Percentiles rank a stretch among this genome's conserved stretches.
These are phyloP conservation scores for Euthynnus affinis DNA, from an alignment of 2,797 vertebrate genomes.

Conservation along the genomic window DNA sequence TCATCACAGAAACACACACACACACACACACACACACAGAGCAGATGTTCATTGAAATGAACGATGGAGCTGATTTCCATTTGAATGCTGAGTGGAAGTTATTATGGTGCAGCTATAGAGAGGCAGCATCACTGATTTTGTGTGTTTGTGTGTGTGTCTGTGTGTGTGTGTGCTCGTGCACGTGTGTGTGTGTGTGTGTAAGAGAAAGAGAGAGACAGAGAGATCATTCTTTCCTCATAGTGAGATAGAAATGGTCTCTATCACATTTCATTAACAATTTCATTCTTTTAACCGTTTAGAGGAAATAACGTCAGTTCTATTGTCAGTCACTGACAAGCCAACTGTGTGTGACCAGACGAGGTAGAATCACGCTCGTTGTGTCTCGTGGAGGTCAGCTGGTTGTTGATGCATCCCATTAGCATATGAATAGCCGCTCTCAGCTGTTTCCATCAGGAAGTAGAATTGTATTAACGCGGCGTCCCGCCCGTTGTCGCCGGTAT, in stretches of 20 bases:
- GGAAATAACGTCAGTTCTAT: neutral
- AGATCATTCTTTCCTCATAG: neutral
- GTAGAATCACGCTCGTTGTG: constrained; percentile 23
- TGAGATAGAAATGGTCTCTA: neutral
- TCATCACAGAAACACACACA: constrained; percentile 21
- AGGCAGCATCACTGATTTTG: constrained; percentile 36
- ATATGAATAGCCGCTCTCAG: constrained; percentile 48
- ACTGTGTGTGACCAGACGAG: neutral
- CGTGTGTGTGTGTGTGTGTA: neutral
- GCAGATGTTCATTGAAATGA: constrained; percentile 77
- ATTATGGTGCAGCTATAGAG: constrained; percentile 55
- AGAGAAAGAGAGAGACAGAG: neutral
- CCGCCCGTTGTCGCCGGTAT: neutral
- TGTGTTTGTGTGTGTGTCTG: constrained; percentile 29
- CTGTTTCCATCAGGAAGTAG: constrained; percentile 38
- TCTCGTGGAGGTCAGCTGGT: constrained; percentile 39
- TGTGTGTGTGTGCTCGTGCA: constrained; percentile 12
- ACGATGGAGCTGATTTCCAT: constrained; percentile 75
- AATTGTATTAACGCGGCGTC: neutral
- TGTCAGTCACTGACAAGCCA: neutral
- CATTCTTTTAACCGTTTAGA: neutral
- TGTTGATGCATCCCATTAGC: constrained; percentile 41
- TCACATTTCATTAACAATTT: constrained; percentile 1
- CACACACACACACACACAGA: constrained; percentile 42
- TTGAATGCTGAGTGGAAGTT: constrained; percentile 75